Base-by-base conservation (phyloP, 2,888 invertebrate species). In the Spisula subtruncata region DNA sequence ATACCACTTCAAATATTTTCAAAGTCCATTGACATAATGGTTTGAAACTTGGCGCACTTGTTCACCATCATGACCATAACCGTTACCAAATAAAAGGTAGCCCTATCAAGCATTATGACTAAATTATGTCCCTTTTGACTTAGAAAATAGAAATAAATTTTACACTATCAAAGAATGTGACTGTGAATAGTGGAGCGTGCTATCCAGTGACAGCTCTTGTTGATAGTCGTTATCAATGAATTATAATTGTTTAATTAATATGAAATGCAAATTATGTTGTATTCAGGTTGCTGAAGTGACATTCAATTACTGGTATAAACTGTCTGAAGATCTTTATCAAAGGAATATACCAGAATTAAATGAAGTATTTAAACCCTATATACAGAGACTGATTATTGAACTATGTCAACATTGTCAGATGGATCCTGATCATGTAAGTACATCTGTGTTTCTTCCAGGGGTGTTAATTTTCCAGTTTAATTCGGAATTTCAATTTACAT, bases 241-340 rank as follows among this genome's bases (percentile, higher is more conserved):
- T 5, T 48, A 48, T 51, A 10, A 51, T 51, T 51, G 1, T 51
- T 16, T 51, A 16, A 51, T 51, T 51, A 51, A 51, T 66, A 25
- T 66, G 2, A 8, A 12, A 25, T 66, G 25, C 60, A 5, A 66
- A 71, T 20, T 51, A 20, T n/a, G n/a, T n/a, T n/a, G n/a, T 6
- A 29, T 12, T 80, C 95, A 98, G 98, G 97, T 98, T 20, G 98
- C 98, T 18, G 98, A 98, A 95, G 98, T 99, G 94, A 99, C 99
- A 0, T 99, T 99, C 96, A 98, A 99, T 97, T 97, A 99, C 89
- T 99, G 99, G 99, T 99, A 99, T 97, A 98, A 98, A 46, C 97
- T 99, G 56, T 99, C 99, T 6, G 99, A 99, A 97, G 98, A 98
- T 95, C 97, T 99, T 6, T 99, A 99, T 97, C 98, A 98, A 94